Base-by-base conservation (phyloP, 2,113 vertebrate species). In the Peromyscus polionotus region DNA sequence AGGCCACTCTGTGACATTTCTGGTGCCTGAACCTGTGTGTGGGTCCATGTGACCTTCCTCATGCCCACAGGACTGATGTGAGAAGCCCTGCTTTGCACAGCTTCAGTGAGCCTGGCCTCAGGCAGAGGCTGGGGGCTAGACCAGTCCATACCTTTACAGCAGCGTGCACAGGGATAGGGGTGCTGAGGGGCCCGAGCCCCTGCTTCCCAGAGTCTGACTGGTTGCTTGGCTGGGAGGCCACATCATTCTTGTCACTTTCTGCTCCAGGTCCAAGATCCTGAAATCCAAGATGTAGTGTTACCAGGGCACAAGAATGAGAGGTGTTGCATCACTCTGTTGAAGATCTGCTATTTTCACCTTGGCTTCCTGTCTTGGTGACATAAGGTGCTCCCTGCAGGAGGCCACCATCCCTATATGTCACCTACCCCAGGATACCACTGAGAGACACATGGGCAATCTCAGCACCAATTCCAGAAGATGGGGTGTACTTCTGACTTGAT, bases 71-170 rank as follows among this genome's bases (percentile, higher is more conserved):
- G 67, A n/a, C 48, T 45, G 36, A 54, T 28, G 65, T 14, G 5
- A 16, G 72, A 26, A n/a, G 14, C 28, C 11, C 8, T 45, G 42
- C 63, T 11, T 57, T 1, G 1, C 6, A 26, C 3, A 67, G 94
- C 33, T 22, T 45, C 39, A 11, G 24, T 7, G 42, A 42, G 16
- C 4, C 0, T 2, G 0, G 10, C 0, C 22, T 14, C 22, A 7
- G 33, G n/a, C 0, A 1, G 63, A 3, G 26, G 13, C 0, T 2
- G 33, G 16, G 57, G 19, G 3, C 2, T 3, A 51, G 39, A 1
- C 20, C 0, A 5, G 0, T 33, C 13, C 0, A 28, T 98, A 99
- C 99, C 99, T 99, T 99, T n/a, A 99, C 99, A 0, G 99, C 98
- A 0, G 99, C 97, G 36, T 99, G 99, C 91, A 99, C 97, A 0